Percentiles rank a stretch among this genome's conserved stretches.
Conservation (phyloP, 2,797 vertebrate species). For the Sebastes itinus region DNA sequence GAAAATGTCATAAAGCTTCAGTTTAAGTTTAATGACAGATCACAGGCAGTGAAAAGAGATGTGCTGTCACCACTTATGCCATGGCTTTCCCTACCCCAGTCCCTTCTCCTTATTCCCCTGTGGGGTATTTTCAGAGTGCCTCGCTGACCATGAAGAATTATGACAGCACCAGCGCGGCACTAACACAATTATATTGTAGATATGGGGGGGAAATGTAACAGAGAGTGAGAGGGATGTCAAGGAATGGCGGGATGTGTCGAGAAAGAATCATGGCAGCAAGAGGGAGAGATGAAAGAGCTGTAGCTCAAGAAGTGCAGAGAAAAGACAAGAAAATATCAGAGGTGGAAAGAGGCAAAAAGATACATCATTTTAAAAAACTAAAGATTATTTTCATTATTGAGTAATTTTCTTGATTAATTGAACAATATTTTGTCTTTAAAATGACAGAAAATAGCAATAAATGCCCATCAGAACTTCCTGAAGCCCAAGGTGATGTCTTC, state of each 20-base stretch:
- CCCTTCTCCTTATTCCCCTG: conserved; percentile 6
- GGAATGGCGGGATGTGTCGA: conserved; percentile 1
- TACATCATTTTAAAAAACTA: not conserved
- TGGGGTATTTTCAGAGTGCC: conserved; percentile 22
- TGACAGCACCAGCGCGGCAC: conserved; percentile 32
- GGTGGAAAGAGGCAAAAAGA: not conserved
- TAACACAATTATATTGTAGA: conserved; percentile 50
- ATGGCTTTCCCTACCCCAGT: not conserved
- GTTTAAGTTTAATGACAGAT: conserved; percentile 66
- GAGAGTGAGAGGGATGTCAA: conserved; percentile 19
- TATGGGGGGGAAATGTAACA: not conserved
- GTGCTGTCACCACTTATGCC: conserved; percentile 24
- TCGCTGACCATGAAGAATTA: conserved; percentile 43
- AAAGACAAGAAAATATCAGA: not conserved
- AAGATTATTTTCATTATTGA: not conserved
- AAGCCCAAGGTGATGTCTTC: not conserved
- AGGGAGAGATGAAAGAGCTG: not conserved
- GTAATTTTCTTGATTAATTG: not conserved
- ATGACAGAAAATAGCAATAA: not conserved
- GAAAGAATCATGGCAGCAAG: not conserved
- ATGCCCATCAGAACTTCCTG: no score
- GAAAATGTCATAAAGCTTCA: conserved; percentile 64
- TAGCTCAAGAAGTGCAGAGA: not conserved
- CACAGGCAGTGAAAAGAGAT: conserved; percentile 53
- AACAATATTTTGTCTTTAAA: not conserved